Evolutionary conservation across 2,113 vertebrate genomes (phyloP), one percentile per base, ranked within the genome.

Genomic region (Paraplagusia blochii): DNA sequence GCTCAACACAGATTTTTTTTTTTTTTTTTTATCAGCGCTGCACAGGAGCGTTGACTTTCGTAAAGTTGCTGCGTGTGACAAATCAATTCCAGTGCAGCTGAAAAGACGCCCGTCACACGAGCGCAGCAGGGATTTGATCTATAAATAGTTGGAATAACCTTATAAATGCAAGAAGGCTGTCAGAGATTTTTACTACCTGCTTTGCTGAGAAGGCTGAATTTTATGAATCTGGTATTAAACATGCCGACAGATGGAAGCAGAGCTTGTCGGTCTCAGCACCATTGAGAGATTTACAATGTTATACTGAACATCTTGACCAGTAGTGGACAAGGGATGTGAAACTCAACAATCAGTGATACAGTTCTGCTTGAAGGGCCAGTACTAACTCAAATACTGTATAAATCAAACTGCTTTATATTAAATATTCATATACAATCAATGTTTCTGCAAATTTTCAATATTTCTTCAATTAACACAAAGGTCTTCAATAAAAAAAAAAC

Each of bases 41-140:
- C 19, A 53, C 87, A 87, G 83, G 22, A 77, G 58, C 67, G 46
- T 36, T 80, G 69, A 81, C 79, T 83, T 79, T 72, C 53, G 48
- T 42, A 7, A 72, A 79, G 65, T 72, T 79, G 59, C 59, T 63
- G 76, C 35, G 36, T 87, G 78, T 76, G 79, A 81, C 84, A 72
- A 84, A 87, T 83, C 55, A 64, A 73, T 88, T 83, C 60, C 11
- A 53, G 72, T 3, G 8, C 1, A 7, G 9, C 44, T 44, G 69
- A 64, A 74, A 73, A 61, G 43, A 34, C 8, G 45, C 46, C 67
- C 65, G 81, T 82, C 77, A 74, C 47, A 74, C 47, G 61, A 44
- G 62, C 19, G 7, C 12, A 4, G 29, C 22, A 6, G 58, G 57
- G 66, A 58, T 62, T 45, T 57, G 49, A 73, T 68, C 53, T 70